phyloP scores from a whole-genome alignment of 2,888 invertebrate genomes.

The Sphaerophoria taeniata region DNA sequence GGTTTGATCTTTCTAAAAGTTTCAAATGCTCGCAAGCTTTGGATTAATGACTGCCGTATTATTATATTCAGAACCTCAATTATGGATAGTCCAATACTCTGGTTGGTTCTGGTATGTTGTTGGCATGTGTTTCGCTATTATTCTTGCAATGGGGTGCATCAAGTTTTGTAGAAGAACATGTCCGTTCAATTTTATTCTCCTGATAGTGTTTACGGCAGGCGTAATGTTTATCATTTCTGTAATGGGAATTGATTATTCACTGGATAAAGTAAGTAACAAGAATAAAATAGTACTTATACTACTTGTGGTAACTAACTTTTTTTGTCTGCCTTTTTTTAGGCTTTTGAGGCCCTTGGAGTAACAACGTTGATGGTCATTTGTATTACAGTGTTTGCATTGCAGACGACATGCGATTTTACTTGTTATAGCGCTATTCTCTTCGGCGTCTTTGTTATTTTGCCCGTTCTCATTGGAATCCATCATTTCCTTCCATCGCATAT shows the following conservation, averaged over 20 bases:
- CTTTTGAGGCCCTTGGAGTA: conserved; percentile 93
- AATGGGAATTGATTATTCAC: conserved; percentile 86
- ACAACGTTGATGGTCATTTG: conserved; percentile 92
- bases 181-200: conserved; percentile 94
- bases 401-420: conserved; percentile 95
- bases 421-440: conserved; percentile 90
- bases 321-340: conserved; percentile 83
- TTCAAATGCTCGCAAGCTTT: conserved; percentile 89
- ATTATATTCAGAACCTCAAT: conserved; percentile 85
- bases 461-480: conserved; percentile 90
- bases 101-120: conserved; percentile 76
- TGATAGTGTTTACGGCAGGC: conserved; percentile 92
- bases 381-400: conserved; percentile 95
- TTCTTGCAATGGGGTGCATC: conserved; percentile 90
- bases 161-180: conserved; percentile 90
- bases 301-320: conserved; percentile 3
- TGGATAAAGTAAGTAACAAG: conserved; percentile 84
- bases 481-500: conserved; percentile 85
- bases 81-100: too few relatives aligned
- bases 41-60: conserved; percentile 90
- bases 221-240: conserved; percentile 91
- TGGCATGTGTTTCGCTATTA: conserved; percentile 76
- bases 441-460: conserved; percentile 88
- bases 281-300: neutral
- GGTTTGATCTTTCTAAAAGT: too few relatives aligned